These are phyloP conservation scores for Botrylloides violaceus DNA, from an alignment of 23 tunicate genomes.

Conservation along the genomic window DNA sequence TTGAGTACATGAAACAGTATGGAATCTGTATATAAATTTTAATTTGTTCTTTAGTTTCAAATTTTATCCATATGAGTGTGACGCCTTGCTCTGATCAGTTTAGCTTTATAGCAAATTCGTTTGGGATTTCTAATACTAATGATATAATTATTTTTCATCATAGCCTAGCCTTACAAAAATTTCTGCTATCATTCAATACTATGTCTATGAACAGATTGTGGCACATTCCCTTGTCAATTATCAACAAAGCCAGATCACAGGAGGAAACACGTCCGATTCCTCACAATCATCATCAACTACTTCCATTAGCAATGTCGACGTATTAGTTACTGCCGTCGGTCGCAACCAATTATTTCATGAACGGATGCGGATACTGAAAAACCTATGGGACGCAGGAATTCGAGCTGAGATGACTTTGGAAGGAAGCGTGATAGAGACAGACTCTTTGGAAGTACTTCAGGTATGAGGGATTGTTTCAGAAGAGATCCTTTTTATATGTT, in stretches of 20 bases:
- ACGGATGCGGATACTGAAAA: slow-evolving; percentile 31
- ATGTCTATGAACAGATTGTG: not conserved
- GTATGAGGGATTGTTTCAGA: not conserved
- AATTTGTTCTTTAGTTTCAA: no score
- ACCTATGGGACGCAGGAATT: slow-evolving; percentile 58
- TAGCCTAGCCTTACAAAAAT: no score
- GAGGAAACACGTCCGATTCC: not conserved
- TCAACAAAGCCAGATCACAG: not conserved
- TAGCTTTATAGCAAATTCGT: no score
- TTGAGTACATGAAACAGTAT: no score
- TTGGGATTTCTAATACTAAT: no score
- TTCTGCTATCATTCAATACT: no score
- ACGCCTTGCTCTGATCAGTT: no score
- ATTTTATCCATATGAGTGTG: no score
- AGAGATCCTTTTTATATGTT: not conserved
- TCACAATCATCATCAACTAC: not conserved
- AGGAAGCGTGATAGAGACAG: slow-evolving; percentile 12
- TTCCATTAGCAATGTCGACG: slow-evolving; percentile 32
- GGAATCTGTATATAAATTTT: no score
- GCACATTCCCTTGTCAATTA: not conserved
- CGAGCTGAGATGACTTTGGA: slow-evolving; percentile 61
- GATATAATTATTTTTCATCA: no score
- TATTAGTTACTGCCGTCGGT: slow-evolving; percentile 53
- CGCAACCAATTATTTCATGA: slow-evolving; percentile 34
- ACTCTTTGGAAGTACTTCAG: slow-evolving; percentile 20